phyloP scores from a whole-genome alignment of 2,113 vertebrate genomes.

The Oxyruncus cristatus region DNA sequence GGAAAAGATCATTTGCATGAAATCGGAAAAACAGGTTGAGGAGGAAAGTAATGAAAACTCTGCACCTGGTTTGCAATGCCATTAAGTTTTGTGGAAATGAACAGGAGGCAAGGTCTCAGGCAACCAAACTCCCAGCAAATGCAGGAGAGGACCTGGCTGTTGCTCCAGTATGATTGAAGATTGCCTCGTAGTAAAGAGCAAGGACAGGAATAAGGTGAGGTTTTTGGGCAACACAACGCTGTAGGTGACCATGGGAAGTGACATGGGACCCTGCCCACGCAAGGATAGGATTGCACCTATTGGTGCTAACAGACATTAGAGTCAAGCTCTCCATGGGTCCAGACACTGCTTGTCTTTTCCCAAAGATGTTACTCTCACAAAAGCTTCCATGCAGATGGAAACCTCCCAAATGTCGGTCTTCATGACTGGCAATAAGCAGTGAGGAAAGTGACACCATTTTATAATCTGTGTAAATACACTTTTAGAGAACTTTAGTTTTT shows the following conservation, averaged over 20 bases:
- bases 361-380: background rate
- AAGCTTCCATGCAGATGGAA: background rate
- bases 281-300: too few relatives aligned
- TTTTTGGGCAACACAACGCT: background rate
- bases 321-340: fast-evolving
- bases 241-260: background rate
- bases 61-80: fast-evolving
- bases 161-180: background rate
- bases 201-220: background rate
- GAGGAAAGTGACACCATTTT: background rate
- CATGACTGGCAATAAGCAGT: background rate
- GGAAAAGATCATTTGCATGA: background rate
- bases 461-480: background rate
- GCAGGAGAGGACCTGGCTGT: background rate
- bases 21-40: background rate
- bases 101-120: background rate
- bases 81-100: background rate
- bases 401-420: background rate
- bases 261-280: fast-evolving
- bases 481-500: background rate
- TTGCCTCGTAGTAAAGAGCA: background rate
- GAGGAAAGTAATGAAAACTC: background rate
- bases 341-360: background rate
- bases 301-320: background rate
- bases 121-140: background rate